Conservation (phyloP, 2,113 vertebrate genomes). For the Thalassoma bifasciatum region DNA sequence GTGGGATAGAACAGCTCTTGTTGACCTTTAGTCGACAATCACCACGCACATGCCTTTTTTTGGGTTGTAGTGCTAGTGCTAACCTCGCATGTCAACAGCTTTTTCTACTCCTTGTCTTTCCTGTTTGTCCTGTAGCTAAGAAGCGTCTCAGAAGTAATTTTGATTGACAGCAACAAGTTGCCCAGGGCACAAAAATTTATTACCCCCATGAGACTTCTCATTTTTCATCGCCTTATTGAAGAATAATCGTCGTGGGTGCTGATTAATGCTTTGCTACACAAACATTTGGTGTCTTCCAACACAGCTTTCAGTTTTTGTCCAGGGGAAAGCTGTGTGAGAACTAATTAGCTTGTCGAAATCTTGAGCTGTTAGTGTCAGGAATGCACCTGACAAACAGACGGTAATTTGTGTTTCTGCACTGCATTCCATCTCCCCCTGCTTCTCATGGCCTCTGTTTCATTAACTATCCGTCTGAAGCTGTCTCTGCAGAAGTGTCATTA, state of each 20-base stretch:
- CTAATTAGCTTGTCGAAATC: constrained; percentile 20
- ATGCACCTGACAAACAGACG: constrained; percentile 34
- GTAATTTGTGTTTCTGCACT: constrained; percentile 31
- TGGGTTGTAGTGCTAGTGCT: constrained; percentile 11
- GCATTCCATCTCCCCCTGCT: constrained; percentile 16
- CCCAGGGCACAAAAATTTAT: neutral
- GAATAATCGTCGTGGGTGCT: neutral
- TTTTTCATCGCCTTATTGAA: neutral
- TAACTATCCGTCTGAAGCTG: constrained; percentile 6
- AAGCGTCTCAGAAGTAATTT: neutral
- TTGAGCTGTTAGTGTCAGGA: constrained; percentile 29
- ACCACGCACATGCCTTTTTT: neutral
- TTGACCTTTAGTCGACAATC: neutral
- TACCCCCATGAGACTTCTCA: neutral
- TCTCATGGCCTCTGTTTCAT: constrained; percentile 9
- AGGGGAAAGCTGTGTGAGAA: neutral
- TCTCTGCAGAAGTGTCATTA: constrained; percentile 11
- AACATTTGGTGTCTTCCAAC: neutral
- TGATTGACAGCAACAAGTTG: neutral
- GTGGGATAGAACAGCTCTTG: neutral
- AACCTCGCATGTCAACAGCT: constrained; percentile 21
- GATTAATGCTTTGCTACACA: neutral
- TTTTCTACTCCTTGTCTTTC: constrained; percentile 10
- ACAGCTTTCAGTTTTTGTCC: constrained; percentile 5
- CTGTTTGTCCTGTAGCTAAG: constrained; percentile 18